phyloP scores from a whole-genome alignment of 2,797 vertebrate genomes.

The Jordanella pulchra region DNA sequence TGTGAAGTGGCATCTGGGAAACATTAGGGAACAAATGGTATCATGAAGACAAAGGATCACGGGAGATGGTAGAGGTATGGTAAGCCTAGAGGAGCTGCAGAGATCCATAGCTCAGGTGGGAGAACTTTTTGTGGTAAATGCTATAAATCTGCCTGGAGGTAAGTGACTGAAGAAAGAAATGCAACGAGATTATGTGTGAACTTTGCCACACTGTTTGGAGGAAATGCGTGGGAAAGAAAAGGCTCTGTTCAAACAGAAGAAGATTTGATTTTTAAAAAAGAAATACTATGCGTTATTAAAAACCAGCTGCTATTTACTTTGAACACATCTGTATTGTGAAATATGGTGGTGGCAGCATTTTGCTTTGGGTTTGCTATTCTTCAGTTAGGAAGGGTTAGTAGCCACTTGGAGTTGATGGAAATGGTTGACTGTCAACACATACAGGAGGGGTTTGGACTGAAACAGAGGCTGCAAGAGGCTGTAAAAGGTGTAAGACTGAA shows the following conservation, averaged over 20 bases:
- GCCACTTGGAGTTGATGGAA: too few relatives aligned
- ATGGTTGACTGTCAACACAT: too few relatives aligned
- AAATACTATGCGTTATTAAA: too few relatives aligned
- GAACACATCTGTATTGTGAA: too few relatives aligned
- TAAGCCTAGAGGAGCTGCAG: neutral
- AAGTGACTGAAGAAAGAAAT: neutral
- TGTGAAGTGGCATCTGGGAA: too few relatives aligned
- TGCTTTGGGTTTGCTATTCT: too few relatives aligned
- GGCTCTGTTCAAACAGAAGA: neutral
- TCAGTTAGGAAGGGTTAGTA: too few relatives aligned
- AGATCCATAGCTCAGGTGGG: neutral
- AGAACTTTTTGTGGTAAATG: neutral
- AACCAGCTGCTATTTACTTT: too few relatives aligned
- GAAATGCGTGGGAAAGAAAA: neutral
- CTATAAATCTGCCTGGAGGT: neutral
- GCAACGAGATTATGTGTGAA: neutral
- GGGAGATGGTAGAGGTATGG: neutral
- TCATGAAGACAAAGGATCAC: neutral
- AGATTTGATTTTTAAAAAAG: too few relatives aligned
- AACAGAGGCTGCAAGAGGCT: neutral
- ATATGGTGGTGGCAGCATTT: too few relatives aligned
- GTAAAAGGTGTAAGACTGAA: neutral
- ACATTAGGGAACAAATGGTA: neutral
- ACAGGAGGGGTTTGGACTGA: too few relatives aligned
- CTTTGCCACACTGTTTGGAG: neutral